These are phyloP conservation scores for Noctua pronuba DNA, from an alignment of 2,888 invertebrate genomes.

Conservation along the genomic window DNA sequence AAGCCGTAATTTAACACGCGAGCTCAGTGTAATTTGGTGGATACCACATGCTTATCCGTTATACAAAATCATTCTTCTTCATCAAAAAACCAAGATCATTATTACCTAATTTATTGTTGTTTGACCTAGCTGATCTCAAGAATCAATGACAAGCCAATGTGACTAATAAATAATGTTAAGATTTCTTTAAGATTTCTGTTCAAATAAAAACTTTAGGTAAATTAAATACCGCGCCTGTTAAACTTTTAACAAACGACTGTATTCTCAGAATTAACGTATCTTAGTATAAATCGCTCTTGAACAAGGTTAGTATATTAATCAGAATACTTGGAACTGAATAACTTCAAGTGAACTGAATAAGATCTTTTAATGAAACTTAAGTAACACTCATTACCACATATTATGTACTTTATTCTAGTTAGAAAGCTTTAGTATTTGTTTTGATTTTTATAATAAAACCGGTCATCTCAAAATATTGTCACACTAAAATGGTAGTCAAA, in stretches of 20 bases:
- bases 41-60: neutral
- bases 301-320: slow-evolving; percentile 19
- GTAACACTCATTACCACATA: neutral
- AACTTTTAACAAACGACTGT: slow-evolving; percentile 2
- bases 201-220: slow-evolving; percentile 6
- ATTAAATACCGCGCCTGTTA: slow-evolving; percentile 16
- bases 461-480: slow-evolving; percentile 24
- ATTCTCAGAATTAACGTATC: slow-evolving; percentile 49
- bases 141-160: slow-evolving; percentile 24
- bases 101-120: neutral
- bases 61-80: neutral
- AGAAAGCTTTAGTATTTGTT: neutral
- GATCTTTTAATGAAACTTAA: neutral
- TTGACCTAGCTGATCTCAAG: slow-evolving; percentile 4
- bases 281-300: slow-evolving; percentile 19
- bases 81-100: neutral
- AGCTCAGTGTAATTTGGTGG: neutral
- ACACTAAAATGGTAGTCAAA: slow-evolving; percentile 65
- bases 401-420: neutral
- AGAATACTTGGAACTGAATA: slow-evolving; percentile 42
- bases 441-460: neutral
- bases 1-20: neutral
- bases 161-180: too few species aligned
- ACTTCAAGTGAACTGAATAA: slow-evolving; percentile 9
- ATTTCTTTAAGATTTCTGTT: neutral